Percentiles rank a stretch among this genome's conserved stretches.
Conservation (phyloP, 2,113 vertebrate genomes). For the Gymnogyps californianus region DNA sequence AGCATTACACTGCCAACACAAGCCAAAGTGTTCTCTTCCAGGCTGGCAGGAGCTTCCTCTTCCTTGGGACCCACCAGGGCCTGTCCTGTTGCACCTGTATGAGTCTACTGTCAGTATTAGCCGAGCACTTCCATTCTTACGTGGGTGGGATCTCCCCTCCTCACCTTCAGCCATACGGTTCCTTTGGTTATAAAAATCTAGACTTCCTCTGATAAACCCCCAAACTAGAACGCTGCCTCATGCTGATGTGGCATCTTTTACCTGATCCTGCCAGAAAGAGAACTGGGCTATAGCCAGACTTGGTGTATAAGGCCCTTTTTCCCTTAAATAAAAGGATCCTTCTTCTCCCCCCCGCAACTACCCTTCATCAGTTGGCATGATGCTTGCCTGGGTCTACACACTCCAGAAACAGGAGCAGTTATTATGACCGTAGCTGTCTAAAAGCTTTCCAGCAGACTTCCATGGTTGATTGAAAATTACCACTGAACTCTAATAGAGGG, state of each 20-base stretch:
- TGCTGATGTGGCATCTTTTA: neutral
- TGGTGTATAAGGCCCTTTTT: neutral
- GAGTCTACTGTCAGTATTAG: neutral
- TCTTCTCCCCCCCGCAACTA: neutral
- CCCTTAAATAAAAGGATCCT: neutral
- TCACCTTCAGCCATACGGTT: neutral
- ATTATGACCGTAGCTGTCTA: fast-evolving
- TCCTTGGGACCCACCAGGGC: neutral
- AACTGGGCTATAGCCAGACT: neutral
- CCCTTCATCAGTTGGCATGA: neutral
- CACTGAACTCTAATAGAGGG: neutral
- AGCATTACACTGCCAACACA: neutral
- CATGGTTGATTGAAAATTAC: neutral
- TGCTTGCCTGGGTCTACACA: neutral
- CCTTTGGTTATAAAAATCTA: neutral
- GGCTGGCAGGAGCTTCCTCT: neutral
- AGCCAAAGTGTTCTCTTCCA: neutral
- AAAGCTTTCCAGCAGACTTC: neutral
- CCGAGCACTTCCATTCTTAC: neutral
- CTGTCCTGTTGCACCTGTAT: neutral
- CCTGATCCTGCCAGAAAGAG: neutral
- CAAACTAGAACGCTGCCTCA: neutral
- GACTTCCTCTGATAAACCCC: neutral
- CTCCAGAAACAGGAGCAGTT: neutral
- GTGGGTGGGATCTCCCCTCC: neutral